phyloP scores from a whole-genome alignment of 2,888 invertebrate species.

The Acrobasis suavella region DNA sequence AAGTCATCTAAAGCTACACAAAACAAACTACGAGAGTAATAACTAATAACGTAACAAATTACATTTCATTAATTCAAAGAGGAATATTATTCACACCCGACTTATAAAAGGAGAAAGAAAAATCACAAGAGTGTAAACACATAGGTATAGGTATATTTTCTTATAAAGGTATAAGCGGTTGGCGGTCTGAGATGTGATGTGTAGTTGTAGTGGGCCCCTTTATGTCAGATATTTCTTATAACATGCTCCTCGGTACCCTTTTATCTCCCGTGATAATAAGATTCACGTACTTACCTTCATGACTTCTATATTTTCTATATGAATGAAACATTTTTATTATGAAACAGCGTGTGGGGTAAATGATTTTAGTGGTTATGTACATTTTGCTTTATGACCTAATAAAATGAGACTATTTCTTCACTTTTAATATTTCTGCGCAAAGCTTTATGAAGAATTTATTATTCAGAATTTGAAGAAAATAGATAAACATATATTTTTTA shows the following conservation, averaged over 20 bases:
- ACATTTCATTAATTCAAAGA: neutral
- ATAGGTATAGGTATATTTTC: neutral
- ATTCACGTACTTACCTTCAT: conserved; percentile 6
- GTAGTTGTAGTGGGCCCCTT: conserved; percentile 5
- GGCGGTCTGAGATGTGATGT: neutral
- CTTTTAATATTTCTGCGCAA: too few relatives aligned
- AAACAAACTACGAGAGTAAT: neutral
- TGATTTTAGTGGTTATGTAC: conserved; percentile 3
- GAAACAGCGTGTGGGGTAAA: neutral
- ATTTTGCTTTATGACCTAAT: neutral
- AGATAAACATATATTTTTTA: too few relatives aligned
- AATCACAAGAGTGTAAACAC: neutral
- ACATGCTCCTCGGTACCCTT: conserved; percentile 6
- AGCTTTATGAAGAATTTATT: too few relatives aligned
- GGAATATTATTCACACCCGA: neutral
- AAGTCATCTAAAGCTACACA: neutral
- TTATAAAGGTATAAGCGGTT: neutral
- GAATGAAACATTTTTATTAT: conserved; percentile 6
- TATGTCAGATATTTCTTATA: conserved; percentile 15
- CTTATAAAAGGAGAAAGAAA: neutral
- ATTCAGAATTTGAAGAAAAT: too few relatives aligned
- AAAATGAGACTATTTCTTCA: neutral
- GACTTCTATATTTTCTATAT: conserved; percentile 6
- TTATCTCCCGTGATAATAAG: conserved; percentile 18
- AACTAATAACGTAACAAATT: neutral